A percentile compares a stretch with the other conserved stretches of the same genome.
These are phyloP conservation scores for Cetoscarus ocellatus DNA, from an alignment of 2,797 vertebrate genomes.

Conservation along the genomic window DNA sequence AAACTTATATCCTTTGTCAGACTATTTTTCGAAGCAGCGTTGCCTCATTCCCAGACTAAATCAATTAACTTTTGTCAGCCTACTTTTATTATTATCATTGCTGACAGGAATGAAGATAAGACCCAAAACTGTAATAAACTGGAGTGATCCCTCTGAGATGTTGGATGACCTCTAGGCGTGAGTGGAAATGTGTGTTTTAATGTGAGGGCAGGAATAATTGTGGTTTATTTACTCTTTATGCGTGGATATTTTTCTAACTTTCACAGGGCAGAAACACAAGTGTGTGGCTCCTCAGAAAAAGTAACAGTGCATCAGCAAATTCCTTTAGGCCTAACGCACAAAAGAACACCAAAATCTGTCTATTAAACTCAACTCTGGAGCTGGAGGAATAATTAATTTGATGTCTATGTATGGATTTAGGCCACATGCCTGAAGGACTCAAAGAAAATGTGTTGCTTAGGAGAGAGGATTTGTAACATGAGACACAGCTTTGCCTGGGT, in stretches of 20 bases:
- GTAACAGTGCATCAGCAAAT: constrained; percentile 12
- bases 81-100: constrained; percentile 3
- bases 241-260: constrained; percentile 46
- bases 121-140: constrained; percentile 17
- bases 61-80: constrained; percentile 1
- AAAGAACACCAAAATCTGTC: constrained; percentile 1
- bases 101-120: constrained; percentile 8
- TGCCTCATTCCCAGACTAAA: constrained; percentile 1
- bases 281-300: constrained; percentile 24
- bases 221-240: constrained; percentile 24
- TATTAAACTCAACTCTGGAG: constrained; percentile 24
- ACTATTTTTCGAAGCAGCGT: neutral
- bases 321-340: constrained; percentile 6
- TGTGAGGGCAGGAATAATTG: neutral
- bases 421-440: constrained; percentile 30
- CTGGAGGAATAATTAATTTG: constrained; percentile 2
- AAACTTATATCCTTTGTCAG: neutral
- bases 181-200: constrained; percentile 4
- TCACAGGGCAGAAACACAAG: constrained; percentile 27
- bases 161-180: constrained; percentile 13
- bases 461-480: constrained; percentile 35
- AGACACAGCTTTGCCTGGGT: constrained; percentile 38
- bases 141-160: neutral
- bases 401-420: constrained; percentile 46
- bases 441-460: constrained; percentile 15